Evolutionary conservation across 2,113 vertebrate species (phyloP).

Genomic region (Hucho hucho): DNA sequence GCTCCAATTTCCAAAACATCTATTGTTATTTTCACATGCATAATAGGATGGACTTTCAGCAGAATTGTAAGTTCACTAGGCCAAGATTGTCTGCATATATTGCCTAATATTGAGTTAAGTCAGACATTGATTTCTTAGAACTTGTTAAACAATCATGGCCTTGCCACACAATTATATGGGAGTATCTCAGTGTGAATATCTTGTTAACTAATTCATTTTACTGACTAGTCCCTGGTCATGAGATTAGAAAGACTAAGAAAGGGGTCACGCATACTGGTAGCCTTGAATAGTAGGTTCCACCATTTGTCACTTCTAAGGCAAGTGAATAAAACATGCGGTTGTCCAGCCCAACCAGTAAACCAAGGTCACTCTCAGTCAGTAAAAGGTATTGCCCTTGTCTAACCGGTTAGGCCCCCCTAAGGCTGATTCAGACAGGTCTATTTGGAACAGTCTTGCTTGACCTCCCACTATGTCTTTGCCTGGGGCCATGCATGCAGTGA

Average conservation of each 20-base stretch:
- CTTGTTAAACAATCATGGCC: constrained; percentile 43
- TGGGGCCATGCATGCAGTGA: constrained; percentile 52
- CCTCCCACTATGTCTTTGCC: constrained; percentile 69
- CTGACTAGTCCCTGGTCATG: constrained; percentile 36
- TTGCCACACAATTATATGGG: too few species aligned
- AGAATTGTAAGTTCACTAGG: too few species aligned
- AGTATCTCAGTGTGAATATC: constrained; percentile 35
- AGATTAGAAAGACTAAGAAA: constrained; percentile 54
- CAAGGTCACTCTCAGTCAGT: constrained; percentile 61
- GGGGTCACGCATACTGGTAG: constrained; percentile 50
- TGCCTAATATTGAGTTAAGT: too few species aligned
- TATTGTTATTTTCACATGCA: too few species aligned
- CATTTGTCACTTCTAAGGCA: constrained; percentile 62
- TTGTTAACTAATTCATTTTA: constrained; percentile 47
- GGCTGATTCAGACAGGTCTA: constrained; percentile 68
- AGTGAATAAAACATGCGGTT: constrained; percentile 67
- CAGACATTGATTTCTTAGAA: background rate
- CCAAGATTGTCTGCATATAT: too few species aligned
- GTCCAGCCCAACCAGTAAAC: constrained; percentile 53
- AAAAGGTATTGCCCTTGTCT: constrained; percentile 63
- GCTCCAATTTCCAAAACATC: too few species aligned
- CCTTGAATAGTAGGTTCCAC: constrained; percentile 36
- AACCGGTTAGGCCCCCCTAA: constrained; percentile 62
- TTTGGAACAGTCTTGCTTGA: constrained; percentile 74
- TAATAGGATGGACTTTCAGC: too few species aligned